Evolutionary conservation across 2,888 invertebrate species (phyloP), one percentile per base, ranked within the genome.

Genomic region (Dinocampus coccinellae): DNA sequence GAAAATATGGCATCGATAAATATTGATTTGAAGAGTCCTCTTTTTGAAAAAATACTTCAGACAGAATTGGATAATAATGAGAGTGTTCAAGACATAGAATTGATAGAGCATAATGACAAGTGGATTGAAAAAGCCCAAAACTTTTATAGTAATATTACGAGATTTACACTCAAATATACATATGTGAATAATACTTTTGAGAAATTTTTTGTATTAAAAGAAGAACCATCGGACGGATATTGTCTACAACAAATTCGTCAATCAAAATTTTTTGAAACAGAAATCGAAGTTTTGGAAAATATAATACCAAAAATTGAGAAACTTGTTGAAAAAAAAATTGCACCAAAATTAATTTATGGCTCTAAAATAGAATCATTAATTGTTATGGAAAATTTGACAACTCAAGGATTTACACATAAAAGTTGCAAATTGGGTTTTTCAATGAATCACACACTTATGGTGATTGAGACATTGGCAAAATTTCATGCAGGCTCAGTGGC

Each of bases 401-500:
- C 60, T 11, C 34, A 66, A 4, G 76, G 76, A 42, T 83, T 78
- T 29, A 3, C 4, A 2, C 75, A 72, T 10, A 80, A 78, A 68
- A 42, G 80, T 75, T 78, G 78, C 26, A 77, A 75, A 55, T 34
- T 36, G 4, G 82, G 82, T 16, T 64, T 82, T 2, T 55, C 79
- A 0, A 55, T 75, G 4, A 62, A 64, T 16, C 78, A 82, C 9
- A 74, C 77, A 6, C 11, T 68, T 0, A 60, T 78, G 66, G 73
- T 75, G 0, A 70, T 83, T 0, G 62, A 78, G 52, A 73, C 63
- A 3, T 24, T 82, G n/a, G 82, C 82, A 7, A 77, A 69, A 34
- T 74, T 79, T 36, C 83, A 82, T 69, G 83, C 82, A 3, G 81
- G 77, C 1, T 80, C 82, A 0, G 77, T 83, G 7, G 6, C 20